phyloP scores from a whole-genome alignment of 2,888 invertebrate genomes.

The Drosophila paranaensis region DNA sequence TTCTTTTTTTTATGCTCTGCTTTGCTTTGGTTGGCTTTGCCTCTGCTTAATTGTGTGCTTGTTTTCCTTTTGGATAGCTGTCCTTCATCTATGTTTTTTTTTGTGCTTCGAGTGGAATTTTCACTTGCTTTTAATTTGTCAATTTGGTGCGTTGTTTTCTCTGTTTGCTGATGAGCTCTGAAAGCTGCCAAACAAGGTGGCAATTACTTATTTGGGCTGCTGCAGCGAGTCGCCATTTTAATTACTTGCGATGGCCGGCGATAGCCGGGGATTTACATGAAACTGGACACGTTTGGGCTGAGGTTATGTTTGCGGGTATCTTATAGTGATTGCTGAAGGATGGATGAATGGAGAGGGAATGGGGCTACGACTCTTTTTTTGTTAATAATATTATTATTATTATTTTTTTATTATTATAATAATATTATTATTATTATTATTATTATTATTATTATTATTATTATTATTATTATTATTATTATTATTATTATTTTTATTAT shows the following conservation, averaged over 20 bases:
- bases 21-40: conserved; percentile 19
- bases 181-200: conserved; percentile 74
- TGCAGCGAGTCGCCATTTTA: conserved; percentile 56
- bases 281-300: conserved; percentile 26
- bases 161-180: conserved; percentile 70
- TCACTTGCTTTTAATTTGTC: conserved; percentile 78
- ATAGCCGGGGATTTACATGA: conserved; percentile 30
- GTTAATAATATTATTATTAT: too few relatives aligned
- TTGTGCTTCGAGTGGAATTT: conserved; percentile 46
- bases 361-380: too few relatives aligned
- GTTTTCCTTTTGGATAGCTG: conserved; percentile 56
- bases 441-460: too few relatives aligned
- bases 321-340: neutral
- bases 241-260: conserved; percentile 47
- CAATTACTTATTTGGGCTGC: conserved; percentile 75
- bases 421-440: too few relatives aligned
- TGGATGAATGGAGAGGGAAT: neutral
- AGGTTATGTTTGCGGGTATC: conserved; percentile 2
- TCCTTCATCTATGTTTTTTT: conserved; percentile 41
- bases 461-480: too few relatives aligned
- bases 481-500: too few relatives aligned
- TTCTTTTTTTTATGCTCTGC: conserved; percentile 3
- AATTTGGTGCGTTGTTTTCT: conserved; percentile 58
- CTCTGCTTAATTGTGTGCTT: conserved; percentile 72
- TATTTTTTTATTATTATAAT: too few relatives aligned